Conservation (phyloP, 2,888 invertebrate species). For the Seira musarum region DNA sequence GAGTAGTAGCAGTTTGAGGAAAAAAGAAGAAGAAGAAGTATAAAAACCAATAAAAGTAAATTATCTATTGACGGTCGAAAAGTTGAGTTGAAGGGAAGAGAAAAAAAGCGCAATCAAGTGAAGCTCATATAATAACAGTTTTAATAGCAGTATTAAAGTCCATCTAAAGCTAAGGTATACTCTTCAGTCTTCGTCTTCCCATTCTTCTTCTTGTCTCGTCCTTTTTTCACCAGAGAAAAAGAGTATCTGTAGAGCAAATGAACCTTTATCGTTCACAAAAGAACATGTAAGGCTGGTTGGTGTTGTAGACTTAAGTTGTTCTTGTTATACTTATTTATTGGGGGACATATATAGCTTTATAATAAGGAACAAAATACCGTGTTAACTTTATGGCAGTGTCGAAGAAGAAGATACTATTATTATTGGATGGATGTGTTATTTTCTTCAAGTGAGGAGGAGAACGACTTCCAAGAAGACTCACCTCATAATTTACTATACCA, state of each 20-base stretch:
- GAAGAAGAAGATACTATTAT: not conserved
- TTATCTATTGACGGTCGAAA: constrained; percentile 53
- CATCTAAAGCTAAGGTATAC: not conserved
- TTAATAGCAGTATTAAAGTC: constrained; percentile 30
- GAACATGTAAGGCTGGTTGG: not conserved
- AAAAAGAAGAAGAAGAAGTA: constrained; percentile 6
- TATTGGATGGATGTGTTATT: too few relatives aligned
- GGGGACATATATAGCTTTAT: constrained; percentile 13
- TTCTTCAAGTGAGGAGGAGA: too few relatives aligned
- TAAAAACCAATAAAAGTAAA: constrained; percentile 59
- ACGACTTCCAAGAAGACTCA: not conserved
- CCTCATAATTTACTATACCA: constrained; percentile 45
- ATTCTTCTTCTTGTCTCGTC: not conserved
- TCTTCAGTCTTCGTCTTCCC: too few relatives aligned
- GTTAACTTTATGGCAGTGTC: constrained; percentile 47
- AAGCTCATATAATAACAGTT: constrained; percentile 59
- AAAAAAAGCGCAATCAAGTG: constrained; percentile 54
- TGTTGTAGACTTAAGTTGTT: not conserved
- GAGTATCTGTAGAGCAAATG: not conserved
- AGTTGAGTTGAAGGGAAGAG: constrained; percentile 17
- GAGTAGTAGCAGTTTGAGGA: not conserved
- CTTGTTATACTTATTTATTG: not conserved
- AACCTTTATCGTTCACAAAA: not conserved
- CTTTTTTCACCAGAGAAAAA: not conserved
- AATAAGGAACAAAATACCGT: constrained; percentile 16